phyloP scores from a whole-genome alignment of 1,140 invertebrate genomes.

The Onthophagus taurus region DNA sequence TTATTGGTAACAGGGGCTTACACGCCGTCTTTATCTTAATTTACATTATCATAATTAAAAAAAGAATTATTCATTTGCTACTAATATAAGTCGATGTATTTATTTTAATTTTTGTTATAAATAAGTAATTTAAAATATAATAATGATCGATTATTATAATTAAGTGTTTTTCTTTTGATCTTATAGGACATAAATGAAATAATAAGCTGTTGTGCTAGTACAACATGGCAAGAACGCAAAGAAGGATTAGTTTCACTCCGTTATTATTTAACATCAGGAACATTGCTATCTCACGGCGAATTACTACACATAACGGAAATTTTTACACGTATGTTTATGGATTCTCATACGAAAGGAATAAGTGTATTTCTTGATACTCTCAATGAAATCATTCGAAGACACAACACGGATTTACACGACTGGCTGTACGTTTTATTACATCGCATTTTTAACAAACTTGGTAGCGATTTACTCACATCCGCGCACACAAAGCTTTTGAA shows the following conservation, averaged over 20 bases:
- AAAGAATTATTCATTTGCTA: too few relatives aligned
- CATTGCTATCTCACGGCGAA: slow-evolving; percentile 58
- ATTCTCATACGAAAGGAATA: slow-evolving; percentile 94
- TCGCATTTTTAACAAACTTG: slow-evolving; percentile 74
- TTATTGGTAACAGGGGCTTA: slow-evolving; percentile 11
- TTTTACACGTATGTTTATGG: slow-evolving; percentile 94
- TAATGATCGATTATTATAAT: too few relatives aligned
- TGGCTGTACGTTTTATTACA: slow-evolving; percentile 84
- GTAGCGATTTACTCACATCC: slow-evolving; percentile 80
- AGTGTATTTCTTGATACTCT: slow-evolving; percentile 87
- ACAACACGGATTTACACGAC: slow-evolving; percentile 76
- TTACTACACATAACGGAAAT: slow-evolving; percentile 78
- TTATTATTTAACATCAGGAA: slow-evolving; percentile 60
- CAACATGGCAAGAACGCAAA: slow-evolving; percentile 85
- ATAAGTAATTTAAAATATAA: too few relatives aligned
- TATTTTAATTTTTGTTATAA: neutral
- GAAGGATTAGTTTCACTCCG: slow-evolving; percentile 81
- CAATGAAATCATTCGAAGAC: slow-evolving; percentile 79
- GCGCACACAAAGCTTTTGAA: slow-evolving; percentile 82
- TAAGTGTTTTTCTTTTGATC: too few relatives aligned
- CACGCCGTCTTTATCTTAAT: neutral
- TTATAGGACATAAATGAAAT: slow-evolving; percentile 78
- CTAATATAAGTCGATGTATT: too few relatives aligned
- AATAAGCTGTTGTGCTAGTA: slow-evolving; percentile 74
- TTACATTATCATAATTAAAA: neutral